These are phyloP conservation scores for Hypotaenidia okinawae DNA, from an alignment of 2,797 vertebrate genomes.

Conservation along the genomic window DNA sequence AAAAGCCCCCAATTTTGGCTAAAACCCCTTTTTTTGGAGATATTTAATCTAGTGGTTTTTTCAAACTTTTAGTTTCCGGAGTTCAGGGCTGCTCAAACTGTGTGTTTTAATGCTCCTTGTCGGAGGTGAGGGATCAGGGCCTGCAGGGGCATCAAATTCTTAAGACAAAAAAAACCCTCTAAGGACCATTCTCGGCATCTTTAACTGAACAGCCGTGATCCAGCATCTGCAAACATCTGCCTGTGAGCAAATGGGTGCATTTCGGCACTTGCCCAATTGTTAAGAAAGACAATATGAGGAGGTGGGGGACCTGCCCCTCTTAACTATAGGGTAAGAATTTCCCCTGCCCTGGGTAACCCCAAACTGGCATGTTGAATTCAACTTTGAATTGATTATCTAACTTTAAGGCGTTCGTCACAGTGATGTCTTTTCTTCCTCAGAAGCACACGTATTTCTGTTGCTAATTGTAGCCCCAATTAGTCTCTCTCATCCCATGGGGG, in stretches of 20 bases:
- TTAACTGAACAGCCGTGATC: neutral
- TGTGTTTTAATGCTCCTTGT: neutral
- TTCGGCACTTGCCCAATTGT: neutral
- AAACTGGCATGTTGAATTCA: neutral
- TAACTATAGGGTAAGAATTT: neutral
- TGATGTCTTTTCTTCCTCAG: conserved; percentile 14
- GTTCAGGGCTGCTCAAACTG: neutral
- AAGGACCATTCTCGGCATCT: neutral
- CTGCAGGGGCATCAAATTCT: neutral
- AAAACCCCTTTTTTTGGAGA: neutral
- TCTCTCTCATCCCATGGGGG: neutral
- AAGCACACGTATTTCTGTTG: conserved; percentile 24
- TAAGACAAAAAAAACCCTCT: neutral
- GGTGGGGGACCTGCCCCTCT: neutral
- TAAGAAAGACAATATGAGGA: neutral
- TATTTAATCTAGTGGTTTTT: neutral
- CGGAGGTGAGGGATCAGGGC: neutral
- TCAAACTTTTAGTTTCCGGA: neutral
- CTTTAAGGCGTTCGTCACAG: neutral
- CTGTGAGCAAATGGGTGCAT: neutral
- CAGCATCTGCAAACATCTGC: neutral
- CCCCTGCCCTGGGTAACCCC: neutral
- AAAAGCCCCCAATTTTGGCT: neutral
- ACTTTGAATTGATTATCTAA: neutral
- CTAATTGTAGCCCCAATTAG: conserved; percentile 58